A percentile compares a stretch with the other conserved stretches of the same genome.
phyloP scores from a whole-genome alignment of 2,113 vertebrate genomes.

The Mus spicilegus region DNA sequence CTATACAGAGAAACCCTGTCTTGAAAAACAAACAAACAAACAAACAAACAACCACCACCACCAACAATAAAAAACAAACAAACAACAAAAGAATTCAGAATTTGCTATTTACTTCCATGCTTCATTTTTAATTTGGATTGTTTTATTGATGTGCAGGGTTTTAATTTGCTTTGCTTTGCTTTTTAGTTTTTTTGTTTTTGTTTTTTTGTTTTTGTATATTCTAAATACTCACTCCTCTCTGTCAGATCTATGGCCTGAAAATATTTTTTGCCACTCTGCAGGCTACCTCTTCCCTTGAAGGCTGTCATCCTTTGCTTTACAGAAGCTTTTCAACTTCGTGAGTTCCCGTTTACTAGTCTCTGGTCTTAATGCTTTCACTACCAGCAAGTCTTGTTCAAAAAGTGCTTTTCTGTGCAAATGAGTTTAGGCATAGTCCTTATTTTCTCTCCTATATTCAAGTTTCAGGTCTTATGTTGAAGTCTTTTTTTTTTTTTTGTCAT shows the following conservation, averaged over 20 bases:
- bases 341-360: neutral
- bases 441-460: neutral
- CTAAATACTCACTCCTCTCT: neutral
- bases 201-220: neutral
- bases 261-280: neutral
- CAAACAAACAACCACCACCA: too few relatives aligned
- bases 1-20: too few relatives aligned
- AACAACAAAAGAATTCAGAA: too few relatives aligned
- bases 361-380: neutral
- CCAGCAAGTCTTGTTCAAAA: neutral
- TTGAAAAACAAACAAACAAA: too few relatives aligned
- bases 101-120: neutral
- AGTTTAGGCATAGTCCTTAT: neutral
- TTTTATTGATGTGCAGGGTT: neutral
- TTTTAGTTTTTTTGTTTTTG: neutral
- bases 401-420: neutral
- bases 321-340: neutral
- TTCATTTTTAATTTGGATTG: neutral
- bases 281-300: neutral
- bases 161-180: neutral
- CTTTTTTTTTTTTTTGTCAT: too few relatives aligned
- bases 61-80: too few relatives aligned
- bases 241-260: too few relatives aligned
- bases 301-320: neutral
- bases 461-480: neutral